These are phyloP conservation scores for Sesamia inferens DNA, from an alignment of 2,888 invertebrate genomes.

Conservation along the genomic window DNA sequence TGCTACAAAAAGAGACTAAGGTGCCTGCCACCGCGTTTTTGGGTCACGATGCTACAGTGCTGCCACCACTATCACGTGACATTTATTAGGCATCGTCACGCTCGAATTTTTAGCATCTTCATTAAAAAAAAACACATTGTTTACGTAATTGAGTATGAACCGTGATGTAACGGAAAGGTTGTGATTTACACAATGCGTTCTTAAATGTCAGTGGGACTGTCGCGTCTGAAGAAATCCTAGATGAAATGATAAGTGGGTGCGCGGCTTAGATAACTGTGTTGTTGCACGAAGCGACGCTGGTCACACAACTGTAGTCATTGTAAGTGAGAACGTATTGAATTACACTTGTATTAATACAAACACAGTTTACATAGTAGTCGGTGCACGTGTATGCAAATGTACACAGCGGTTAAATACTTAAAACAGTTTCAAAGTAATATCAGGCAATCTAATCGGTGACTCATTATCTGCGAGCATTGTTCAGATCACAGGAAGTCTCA, in stretches of 20 bases:
- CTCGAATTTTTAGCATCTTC: conserved; percentile 33
- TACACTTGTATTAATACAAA: conserved; percentile 5
- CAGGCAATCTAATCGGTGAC: conserved; percentile 46
- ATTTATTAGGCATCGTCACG: conserved; percentile 46
- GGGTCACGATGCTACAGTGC: conserved; percentile 76
- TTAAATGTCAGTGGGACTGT: conserved; percentile 72
- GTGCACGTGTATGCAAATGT: conserved; percentile 51
- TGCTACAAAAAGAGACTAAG: conserved; percentile 72
- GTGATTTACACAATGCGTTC: conserved; percentile 65
- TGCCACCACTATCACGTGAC: conserved; percentile 58
- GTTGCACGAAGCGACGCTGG: conserved; percentile 32
- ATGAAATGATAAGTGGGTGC: conserved; percentile 66
- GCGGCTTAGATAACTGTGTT: conserved; percentile 46
- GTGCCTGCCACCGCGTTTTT: conserved; percentile 76
- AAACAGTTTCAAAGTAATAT: conserved; percentile 39
- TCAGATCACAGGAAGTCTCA: conserved; percentile 46
- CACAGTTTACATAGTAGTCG: conserved; percentile 1
- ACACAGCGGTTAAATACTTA: conserved; percentile 4
- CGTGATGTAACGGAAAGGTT: conserved; percentile 69
- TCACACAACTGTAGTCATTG: conserved; percentile 8
- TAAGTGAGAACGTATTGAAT: conserved; percentile 21
- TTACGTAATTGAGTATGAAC: conserved; percentile 51
- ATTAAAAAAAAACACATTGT: conserved; percentile 31
- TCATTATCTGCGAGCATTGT: conserved; percentile 51
- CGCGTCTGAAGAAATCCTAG: conserved; percentile 67